Evolutionary conservation across 1,140 invertebrate species (phyloP), one percentile per base, ranked within the genome.

Genomic region (Ceratoteleas bidentatus): DNA sequence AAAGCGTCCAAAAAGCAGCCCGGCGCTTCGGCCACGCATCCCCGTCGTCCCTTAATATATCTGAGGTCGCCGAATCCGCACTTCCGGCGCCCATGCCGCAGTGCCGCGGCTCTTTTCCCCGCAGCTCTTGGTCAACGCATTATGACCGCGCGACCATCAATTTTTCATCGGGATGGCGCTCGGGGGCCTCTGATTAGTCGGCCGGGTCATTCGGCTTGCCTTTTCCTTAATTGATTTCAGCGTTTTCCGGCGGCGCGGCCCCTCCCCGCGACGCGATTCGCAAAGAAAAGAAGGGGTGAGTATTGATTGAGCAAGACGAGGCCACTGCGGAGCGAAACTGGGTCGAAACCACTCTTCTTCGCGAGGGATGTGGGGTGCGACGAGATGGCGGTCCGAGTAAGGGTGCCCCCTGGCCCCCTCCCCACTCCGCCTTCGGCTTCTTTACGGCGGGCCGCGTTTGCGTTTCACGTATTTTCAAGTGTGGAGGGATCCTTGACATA

Each of bases 401-500:
- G 78, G 78, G 79, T 75, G 64, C 73, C 78, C 61, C 74, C 66
- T 62, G 62, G 62, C 40, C 56, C 77, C 79, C 72, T 86, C 83
- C n/a, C n/a, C n/a, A n/a, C n/a, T n/a, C n/a, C n/a, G n/a, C 72
- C 75, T 68, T 85, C 57, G 54, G 36, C 68, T 82, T 82, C 72
- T 76, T 76, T 82, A 77, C 68, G 73, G 61, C 66, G 84, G 82
- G 84, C 85, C 83, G 84, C 85, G 87, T 88, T 87, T 85, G 86
- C 85, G 83, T 88, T 89, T 86, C 85, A 74, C 80, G 78, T 79
- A 83, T 86, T 82, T 84, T 85, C 81, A 82, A 76, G 79, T 82
- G 83, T 82, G 80, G 86, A 86, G 83, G 87, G 85, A 91, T 91
- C 89, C 89, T 91, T 90, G 89, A 90, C 89, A 90, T 90, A 90